A percentile compares a stretch with the other conserved stretches of the same genome.
phyloP scores from a whole-genome alignment of 1,140 invertebrate genomes.

The honey bee (Apis mellifera) region Amel_HAv3.1 CM009941.2:2783001-2783500 shows the following conservation, averaged over 20 bases:
- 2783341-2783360: neutral
- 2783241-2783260: neutral
- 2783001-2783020: neutral
- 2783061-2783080: constrained; percentile 90
- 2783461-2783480: neutral
- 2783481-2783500: neutral
- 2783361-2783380: constrained; percentile 1
- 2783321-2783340: neutral
- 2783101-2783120: constrained; percentile 86
- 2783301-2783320: no score
- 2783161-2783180: constrained; percentile 80
- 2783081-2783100: constrained; percentile 85
- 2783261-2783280: no score
- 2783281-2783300: no score
- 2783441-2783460: neutral
- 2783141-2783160: constrained; percentile 80
- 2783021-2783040: constrained; percentile 82
- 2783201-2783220: constrained; percentile 82
- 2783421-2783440: neutral
- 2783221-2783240: neutral
- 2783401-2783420: neutral
- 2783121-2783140: constrained; percentile 81
- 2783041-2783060: constrained; percentile 84
- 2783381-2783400: neutral
- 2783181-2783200: constrained; percentile 81